Evolutionary conservation across 64 coral and sea anemone species (phyloP), one percentile per base, ranked within the genome.

Genomic region (Pocillopora damicornis): DNA sequence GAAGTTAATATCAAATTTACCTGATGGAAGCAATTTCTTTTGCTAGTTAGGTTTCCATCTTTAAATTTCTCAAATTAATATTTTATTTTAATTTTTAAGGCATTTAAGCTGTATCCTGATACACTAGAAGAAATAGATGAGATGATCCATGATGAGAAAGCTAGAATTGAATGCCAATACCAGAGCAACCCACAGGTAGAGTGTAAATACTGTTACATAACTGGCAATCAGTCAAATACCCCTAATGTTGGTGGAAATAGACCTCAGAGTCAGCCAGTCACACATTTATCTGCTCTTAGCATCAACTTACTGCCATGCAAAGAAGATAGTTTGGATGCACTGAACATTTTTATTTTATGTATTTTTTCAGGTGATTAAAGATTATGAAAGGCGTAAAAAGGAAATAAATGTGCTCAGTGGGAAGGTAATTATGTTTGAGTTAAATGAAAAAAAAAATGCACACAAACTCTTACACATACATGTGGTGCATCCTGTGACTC

Each of bases 111-210:
- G 9, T 93, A 93, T 37, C 97, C 97, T 35, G 91, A 92, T 20
- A 88, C 97, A 73, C 61, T 99, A 23, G 93, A 99, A 58, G 97
- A 99, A 81, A 95, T 99, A 75, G 97, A 99, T 69, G 90, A 93
- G 64, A 85, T 94, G 91, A 99, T 99, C 68, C 93, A 99, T 88
- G 90, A 92, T 74, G 90, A 95, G 88, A 92, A 91, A 76, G 97
- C 93, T 5, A 94, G 93, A 77, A 94, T 94, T 34, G 97, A 99
- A 60, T 99, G 97, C 66, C 94, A 95, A 51, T 95, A 99, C 36
- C 96, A 92, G 63, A 98, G 93, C 26, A 90, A 95, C 35, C 96
- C 96, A 42, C 84, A 90, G 88, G 96, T 98, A 94, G 2, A 30
- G 20, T 59, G 64, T 18, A 67, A 16, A 67, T 67, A 11, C 18